Evolutionary conservation across 1,140 invertebrate species (phyloP), one percentile per base, ranked within the genome.

Genomic region (Lerema accius): DNA sequence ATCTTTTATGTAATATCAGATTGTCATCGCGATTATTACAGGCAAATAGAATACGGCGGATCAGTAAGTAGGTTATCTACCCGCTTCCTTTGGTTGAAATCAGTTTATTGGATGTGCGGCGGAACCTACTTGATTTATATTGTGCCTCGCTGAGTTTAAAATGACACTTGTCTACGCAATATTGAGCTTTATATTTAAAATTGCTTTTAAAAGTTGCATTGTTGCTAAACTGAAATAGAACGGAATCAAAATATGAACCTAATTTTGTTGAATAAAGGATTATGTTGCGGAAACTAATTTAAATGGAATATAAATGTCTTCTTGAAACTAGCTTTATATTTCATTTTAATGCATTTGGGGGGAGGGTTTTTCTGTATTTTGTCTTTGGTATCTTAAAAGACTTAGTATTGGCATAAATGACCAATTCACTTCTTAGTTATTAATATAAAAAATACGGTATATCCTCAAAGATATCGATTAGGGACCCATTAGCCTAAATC

Each of bases 1-100:
- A 89, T 90, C 86, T 90, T 90, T 90, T 90, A 90, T 90, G 86
- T 88, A 90, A 89, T 90, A 90, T 89, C 80, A 89, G 88, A 90
- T 89, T 90, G 88, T 90, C 86, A 90, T 88, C 85, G 86, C 86
- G 88, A 90, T 90, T 90, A 90, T 90, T 90, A 90, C 81, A 88
- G 86, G 86, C 84, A 90, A 90, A 90, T 89, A 90, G 88, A 90
- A 90, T 89, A 89, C 88, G 84, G 76, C 77, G 82, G 84, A 87
- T 90, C 87, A 83, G 83, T 89, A 90, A 90, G 84, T 89, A 84
- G 87, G 86, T 89, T 90, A 90, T 87, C 86, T 80, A 70, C 81
- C 76, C 83, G 82, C 86, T 88, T 90, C 86, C 84, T 84, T 84
- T 85, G 80, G 75, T 69, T 73, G 71, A 70, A 86, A 88, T 83